Base-by-base conservation (phyloP, 2,113 vertebrate species). In the Phalacrocorax brasilianus region DNA sequence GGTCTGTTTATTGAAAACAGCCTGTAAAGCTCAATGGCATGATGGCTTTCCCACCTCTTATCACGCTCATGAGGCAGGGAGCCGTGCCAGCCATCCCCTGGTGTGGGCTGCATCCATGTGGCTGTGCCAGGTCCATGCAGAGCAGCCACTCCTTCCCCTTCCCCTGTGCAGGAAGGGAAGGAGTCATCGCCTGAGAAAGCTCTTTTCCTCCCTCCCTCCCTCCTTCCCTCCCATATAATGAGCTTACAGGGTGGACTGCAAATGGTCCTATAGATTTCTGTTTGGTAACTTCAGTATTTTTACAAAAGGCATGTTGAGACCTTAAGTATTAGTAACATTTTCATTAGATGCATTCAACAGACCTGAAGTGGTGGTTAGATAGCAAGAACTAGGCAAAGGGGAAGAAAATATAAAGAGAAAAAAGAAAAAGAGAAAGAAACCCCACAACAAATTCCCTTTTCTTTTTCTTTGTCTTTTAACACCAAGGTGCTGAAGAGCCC, bases 101-200 rank as follows among this genome's bases (percentile, higher is more conserved):
- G 15, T 1, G 1, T 59, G 21, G 53, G 35, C 79, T 82, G 11
- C 55, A 77, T 52, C 49, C 21, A 11, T 2, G 0, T 0, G 0
- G 8, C 42, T 83, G n/a, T 80, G 55, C 68, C 38, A 70, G 53
- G 8, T 40, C 75, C 45, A 33, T 53, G 50, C 0, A 0, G 24
- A 88, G 7, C 40, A 76, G 24, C n/a, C 0, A 0, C 6, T 84
- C 47, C 53, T 77, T 84, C 47, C 45, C 1, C 0, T 63, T 65
- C 33, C 17, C 24, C 45, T 62, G 9, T 2, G 1, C 24, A 76
- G 50, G 19, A 40, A 68, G 11, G 14, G 9, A 77, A 74, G 47
- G 24, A 80, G 20, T 8, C 27, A 61, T 32, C 0, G 0, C 17
- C 66, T 77, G 50, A 71, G 56, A 52, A 89, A 87, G 9, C 18